Evolutionary conservation across 92 coral and sea anemone species (phyloP), one percentile per base, ranked within the genome.

Genomic region (Virgularia gustaviana): DNA sequence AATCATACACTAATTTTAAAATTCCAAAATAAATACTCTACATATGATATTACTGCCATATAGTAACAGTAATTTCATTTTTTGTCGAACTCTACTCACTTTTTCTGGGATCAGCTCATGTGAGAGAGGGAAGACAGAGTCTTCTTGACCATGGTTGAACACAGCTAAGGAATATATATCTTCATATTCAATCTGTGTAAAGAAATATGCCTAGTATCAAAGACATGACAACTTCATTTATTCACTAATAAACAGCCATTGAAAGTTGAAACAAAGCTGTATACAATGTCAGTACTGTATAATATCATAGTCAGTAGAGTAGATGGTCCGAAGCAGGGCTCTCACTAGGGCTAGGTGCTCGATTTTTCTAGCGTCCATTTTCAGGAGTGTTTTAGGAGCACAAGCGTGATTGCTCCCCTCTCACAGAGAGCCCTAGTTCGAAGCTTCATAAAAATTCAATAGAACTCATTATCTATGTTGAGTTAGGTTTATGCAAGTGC

Each of bases 141-240:
- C 89, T 58, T 92, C 89, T 49, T 82, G 78, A 29, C 75, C 87
- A 25, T 81, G 80, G 15, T 84, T 78, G 19, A 86, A 74, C 9
- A 92, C 85, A 35, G 77, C 82, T 8, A 92, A 29, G 13, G 89
- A 80, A 68, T 86, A 89, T 23, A 92, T 70, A 55, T 92, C 98
- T 16, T 92, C 94, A 83, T 79, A 92, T 64, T 89, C 98, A 15
- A 92, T 71, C 98, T 91, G 80, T 12, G 54, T 30, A 13, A 1
- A 36, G 37, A 65, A 51, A 32, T 6, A 39, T 36, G n/a, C 22
- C 10, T 29, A 49, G 22, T 47, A 34, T 36, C 11, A 2, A 34
- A 18, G 22, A 24, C 43, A 25, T 19, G 45, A 57, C n/a, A 5
- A 15, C 15, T 47, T 5, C 22, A 47, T 5, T 5, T 5, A 5